Conservation (phyloP, 2,113 vertebrate species). For the Fulica atra region DNA sequence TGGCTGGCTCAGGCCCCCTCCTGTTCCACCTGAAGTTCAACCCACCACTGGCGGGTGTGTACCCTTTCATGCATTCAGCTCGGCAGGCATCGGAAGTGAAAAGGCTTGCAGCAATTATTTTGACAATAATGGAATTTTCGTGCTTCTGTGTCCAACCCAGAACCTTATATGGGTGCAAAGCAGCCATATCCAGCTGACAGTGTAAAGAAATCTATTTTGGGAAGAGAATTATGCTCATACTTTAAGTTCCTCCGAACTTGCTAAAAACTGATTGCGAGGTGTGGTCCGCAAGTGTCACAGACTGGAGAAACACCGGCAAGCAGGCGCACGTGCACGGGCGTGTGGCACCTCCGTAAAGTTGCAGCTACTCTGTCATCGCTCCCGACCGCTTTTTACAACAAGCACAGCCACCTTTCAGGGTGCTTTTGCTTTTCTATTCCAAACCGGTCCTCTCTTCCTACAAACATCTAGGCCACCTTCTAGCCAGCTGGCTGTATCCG, state of each 20-base stretch:
- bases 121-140: background rate
- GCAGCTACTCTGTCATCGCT: background rate
- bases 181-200: background rate
- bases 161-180: background rate
- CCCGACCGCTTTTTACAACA: background rate
- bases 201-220: slow-evolving; percentile 13
- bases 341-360: background rate
- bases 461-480: background rate
- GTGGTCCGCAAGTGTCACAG: rapidly evolving
- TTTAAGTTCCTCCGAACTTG: background rate
- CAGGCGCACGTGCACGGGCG: rapidly evolving
- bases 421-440: background rate
- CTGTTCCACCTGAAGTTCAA: background rate
- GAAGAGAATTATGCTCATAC: background rate
- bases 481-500: background rate
- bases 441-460: background rate
- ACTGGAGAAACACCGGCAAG: background rate
- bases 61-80: background rate
- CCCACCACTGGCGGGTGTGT: background rate
- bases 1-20: rapidly evolving
- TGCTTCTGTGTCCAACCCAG: background rate
- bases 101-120: slow-evolving; percentile 13
- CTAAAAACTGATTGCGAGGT: background rate
- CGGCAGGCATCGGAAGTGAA: background rate
- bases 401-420: background rate